These are phyloP conservation scores for Polyergus mexicanus DNA, from an alignment of 1,140 invertebrate genomes.

Conservation along the genomic window DNA sequence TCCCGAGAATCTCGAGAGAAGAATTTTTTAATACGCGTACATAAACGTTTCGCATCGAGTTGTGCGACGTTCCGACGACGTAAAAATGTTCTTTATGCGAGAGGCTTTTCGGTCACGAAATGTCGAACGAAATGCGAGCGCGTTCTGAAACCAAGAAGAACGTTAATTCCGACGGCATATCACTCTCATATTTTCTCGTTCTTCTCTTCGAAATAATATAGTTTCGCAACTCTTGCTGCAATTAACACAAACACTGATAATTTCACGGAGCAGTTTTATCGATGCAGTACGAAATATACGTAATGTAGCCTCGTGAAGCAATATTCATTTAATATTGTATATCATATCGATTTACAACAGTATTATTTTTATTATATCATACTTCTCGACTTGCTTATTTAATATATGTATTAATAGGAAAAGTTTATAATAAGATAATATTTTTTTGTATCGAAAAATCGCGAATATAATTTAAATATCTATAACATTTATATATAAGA, in stretches of 20 bases:
- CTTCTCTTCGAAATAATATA: not conserved
- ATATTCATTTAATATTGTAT: slow-evolving; percentile 7
- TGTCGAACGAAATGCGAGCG: slow-evolving; percentile 52
- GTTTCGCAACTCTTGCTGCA: not conserved
- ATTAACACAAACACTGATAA: slow-evolving; percentile 12
- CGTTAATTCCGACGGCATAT: slow-evolving; percentile 20
- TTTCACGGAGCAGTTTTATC: slow-evolving; percentile 21
- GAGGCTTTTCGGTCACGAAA: slow-evolving; percentile 29
- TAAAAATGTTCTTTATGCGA: slow-evolving; percentile 61
- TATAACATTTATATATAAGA: not conserved
- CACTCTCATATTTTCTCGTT: slow-evolving; percentile 28
- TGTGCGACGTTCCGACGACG: slow-evolving; percentile 55
- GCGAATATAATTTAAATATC: not conserved
- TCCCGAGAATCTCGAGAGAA: slow-evolving; percentile 73
- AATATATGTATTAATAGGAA: not conserved
- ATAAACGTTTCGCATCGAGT: slow-evolving; percentile 57
- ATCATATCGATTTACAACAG: not conserved
- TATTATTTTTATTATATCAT: not conserved
- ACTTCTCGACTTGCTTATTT: not conserved
- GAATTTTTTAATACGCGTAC: slow-evolving; percentile 77
- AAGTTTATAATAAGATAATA: not conserved
- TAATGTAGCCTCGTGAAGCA: not conserved
- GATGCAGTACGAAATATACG: not conserved
- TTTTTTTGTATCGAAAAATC: not conserved
- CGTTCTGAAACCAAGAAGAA: slow-evolving; percentile 30